These are phyloP conservation scores for Sylvilagus bachmani DNA, from an alignment of 2,113 vertebrate genomes.

Conservation along the genomic window DNA sequence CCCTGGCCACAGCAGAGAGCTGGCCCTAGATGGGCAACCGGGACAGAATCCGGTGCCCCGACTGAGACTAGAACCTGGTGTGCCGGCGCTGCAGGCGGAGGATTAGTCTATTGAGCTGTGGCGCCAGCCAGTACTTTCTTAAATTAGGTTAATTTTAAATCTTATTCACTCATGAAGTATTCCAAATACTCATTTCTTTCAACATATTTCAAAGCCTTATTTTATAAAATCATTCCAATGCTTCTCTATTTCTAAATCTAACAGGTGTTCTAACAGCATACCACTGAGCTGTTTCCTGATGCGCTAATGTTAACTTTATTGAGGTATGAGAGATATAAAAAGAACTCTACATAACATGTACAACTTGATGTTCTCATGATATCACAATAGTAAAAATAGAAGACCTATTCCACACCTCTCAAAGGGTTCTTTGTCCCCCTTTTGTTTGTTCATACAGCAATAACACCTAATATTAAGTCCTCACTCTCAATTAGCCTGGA, in stretches of 20 bases:
- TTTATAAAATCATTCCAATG: neutral
- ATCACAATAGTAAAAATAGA: neutral
- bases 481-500: neutral
- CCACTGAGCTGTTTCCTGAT: neutral
- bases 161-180: neutral
- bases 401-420: neutral
- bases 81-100: no score
- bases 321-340: neutral
- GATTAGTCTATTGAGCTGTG: no score
- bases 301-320: neutral
- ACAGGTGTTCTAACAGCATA: neutral
- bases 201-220: neutral
- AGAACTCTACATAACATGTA: neutral
- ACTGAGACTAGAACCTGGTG: no score
- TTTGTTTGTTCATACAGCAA: neutral
- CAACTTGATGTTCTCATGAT: neutral
- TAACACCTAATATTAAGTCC: neutral
- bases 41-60: no score
- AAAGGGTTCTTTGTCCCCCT: no score
- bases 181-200: neutral
- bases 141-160: constrained; percentile 5
- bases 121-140: constrained; percentile 23
- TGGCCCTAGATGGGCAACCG: no score
- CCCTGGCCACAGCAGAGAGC: no score
- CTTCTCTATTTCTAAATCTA: neutral